Evolutionary conservation across 2,797 vertebrate species (phyloP), one percentile per base, ranked within the genome.

Genomic region (Menidia menidia): DNA sequence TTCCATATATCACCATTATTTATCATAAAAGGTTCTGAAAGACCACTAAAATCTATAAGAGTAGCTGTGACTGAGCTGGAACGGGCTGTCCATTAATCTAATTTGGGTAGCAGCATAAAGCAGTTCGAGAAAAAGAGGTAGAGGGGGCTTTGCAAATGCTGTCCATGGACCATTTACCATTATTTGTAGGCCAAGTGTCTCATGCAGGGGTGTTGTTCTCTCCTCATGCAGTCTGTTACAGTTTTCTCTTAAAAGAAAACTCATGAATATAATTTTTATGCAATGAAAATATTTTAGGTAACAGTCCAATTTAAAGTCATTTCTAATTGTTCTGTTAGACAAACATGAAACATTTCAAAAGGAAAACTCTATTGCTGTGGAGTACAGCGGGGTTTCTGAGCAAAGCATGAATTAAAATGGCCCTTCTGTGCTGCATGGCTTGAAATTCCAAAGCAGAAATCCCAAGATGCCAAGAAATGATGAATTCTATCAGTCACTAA

Each of bases 401-500:
- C 47, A 68, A 73, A 73, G 77, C 75, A 68, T 74, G 74, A 84
- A 90, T 89, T 85, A 88, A 88, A 92, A 83, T 83, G 87, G 84
- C 71, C 77, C 86, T 88, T 86, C 82, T 75, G 59, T 76, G 71
- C 76, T 52, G 72, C 72, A 80, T 65, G 67, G 60, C 70, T 86
- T 13, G 13, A 77, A 79, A 90, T 90, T 88, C 78, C 79, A 85
- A 76, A 77, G 81, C 73, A 84, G 84, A 91, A 60, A 43, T 61
- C 74, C 45, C 80, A 77, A 76, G 84, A 90, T 86, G 83, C 77
- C 78, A 76, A 73, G 82, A 91, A 92, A 89, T 88, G 85, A 92
- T 92, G 85, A 91, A 92, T 92, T 93, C 89, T 86, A 91, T 94
- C 90, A 91, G 84, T 92, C 84, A 86, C 84, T 89, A 89, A 90